Conservation (phyloP, 1,140 invertebrate genomes). For the Aphidius gifuensis region DNA sequence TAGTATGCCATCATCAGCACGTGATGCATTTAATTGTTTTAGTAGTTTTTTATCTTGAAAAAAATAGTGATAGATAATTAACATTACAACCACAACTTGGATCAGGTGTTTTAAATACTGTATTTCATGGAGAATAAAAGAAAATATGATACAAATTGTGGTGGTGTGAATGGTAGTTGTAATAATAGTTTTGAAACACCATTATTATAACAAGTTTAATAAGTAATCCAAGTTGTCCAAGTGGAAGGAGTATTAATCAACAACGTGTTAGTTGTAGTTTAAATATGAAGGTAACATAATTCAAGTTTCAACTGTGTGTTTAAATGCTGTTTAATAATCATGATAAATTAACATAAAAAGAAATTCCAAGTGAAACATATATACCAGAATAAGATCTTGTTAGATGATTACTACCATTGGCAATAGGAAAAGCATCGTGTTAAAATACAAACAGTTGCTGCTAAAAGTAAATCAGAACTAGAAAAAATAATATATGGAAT, state of each 20-base stretch:
- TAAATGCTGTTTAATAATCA: conserved; percentile 96
- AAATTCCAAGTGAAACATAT: conserved; percentile 96
- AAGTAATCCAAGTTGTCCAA: conserved; percentile 40
- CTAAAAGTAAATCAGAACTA: no score
- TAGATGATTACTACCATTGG: conserved; percentile 91
- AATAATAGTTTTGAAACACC: conserved; percentile 61
- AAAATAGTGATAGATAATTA: conserved; percentile 96
- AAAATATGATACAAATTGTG: conserved; percentile 43
- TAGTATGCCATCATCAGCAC: no score
- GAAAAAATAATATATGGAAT: no score
- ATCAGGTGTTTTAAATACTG: conserved; percentile 94
- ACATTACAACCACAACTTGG: conserved; percentile 94
- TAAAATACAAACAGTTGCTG: no score
- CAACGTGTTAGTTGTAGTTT: conserved; percentile 48
- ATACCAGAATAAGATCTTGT: conserved; percentile 96
- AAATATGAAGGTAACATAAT: conserved; percentile 83
- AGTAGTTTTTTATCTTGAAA: no score
- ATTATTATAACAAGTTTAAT: conserved; percentile 60
- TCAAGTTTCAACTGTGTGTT: conserved; percentile 86
- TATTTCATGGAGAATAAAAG: conserved; percentile 77
- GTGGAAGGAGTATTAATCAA: conserved; percentile 40
- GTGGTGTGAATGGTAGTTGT: conserved; percentile 26
- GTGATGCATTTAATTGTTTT: no score
- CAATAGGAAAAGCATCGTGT: conserved; percentile 98
- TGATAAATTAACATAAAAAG: conserved; percentile 87